Percentiles rank a stretch among this genome's conserved stretches.
These are phyloP conservation scores for Synergus japonicus DNA, from an alignment of 2,888 invertebrate genomes.

Conservation along the genomic window DNA sequence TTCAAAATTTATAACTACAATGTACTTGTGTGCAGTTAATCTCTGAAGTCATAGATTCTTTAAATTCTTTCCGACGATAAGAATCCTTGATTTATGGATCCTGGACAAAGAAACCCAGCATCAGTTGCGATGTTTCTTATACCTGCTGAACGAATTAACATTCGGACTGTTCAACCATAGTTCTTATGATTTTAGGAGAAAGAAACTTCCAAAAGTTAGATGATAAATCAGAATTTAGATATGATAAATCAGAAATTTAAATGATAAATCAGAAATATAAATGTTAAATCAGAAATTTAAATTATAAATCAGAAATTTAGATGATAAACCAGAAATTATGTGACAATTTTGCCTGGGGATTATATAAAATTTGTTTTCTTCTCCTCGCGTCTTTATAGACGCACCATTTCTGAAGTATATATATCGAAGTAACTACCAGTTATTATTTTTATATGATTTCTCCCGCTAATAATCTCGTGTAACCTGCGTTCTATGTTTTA, in stretches of 20 bases:
- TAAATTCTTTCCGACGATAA: background rate
- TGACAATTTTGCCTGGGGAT: too few species aligned
- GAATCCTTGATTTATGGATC: background rate
- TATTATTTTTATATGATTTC: background rate
- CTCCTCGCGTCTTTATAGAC: too few species aligned
- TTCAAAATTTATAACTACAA: background rate
- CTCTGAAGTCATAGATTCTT: too few species aligned
- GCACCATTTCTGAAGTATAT: too few species aligned
- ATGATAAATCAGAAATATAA: too few species aligned
- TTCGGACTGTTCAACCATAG: background rate
- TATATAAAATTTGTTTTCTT: too few species aligned
- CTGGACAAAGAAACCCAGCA: background rate
- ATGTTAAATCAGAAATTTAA: too few species aligned
- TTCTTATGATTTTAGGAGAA: background rate
- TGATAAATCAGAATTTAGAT: too few species aligned
- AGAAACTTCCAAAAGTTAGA: background rate
- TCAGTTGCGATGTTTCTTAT: background rate
- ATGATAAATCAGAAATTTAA: background rate
- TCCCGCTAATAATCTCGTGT: background rate
- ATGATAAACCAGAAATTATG: too few species aligned
- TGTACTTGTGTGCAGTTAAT: background rate
- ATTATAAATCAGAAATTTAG: too few species aligned
- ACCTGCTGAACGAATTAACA: background rate
- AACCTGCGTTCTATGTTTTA: background rate
- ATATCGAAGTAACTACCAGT: too few species aligned